Base-by-base conservation (phyloP, 2,797 vertebrate species). In the Nannoperca obscura region DNA sequence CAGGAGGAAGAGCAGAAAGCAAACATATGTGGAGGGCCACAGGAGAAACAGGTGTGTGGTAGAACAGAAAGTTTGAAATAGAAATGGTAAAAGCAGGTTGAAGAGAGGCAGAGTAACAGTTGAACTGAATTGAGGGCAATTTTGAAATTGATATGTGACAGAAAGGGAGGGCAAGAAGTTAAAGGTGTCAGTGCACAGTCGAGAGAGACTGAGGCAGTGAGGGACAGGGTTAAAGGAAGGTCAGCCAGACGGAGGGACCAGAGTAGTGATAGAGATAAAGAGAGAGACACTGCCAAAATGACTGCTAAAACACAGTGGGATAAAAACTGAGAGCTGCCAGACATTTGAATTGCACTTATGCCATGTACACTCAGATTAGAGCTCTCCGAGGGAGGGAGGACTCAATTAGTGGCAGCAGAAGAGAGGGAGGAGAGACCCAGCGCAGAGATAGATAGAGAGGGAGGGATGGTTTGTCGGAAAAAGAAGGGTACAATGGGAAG, bases 321-420 rank as follows among this genome's bases (percentile, higher is more conserved):
- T 80, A 69, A 52, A 85, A 66, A 80, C 32, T 22, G 54, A 82
- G 73, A 83, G 69, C 71, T 74, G 65, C 63, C 80, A 86, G 78
- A 40, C 76, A 66, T 83, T 82, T 89, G 75, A 87, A 82, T 79
- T 71, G 64, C 80, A 89, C 85, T 84, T 66, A 71, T 30, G 69
- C 61, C 76, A 79, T 66, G 82, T 76, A 87, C 82, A 75, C 75
- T 64, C 79, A 88, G 76, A 91, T 88, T 83, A 89, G 69, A 85
- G 76, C 69, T 78, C 83, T 83, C 82, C n/a, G 63, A 86, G 81
- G 78, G 73, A 80, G 50, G 63, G 71, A 76, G 67, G 69, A 77
- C 80, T 89, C 78, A 86, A 90, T 93, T 89, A 91, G 88, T 71
- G 62, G 67, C 76, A 82, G 74, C 73, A 81, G 50, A 67, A 59